Evolutionary conservation across 2,888 invertebrate species (phyloP), one percentile per base, ranked within the genome.

Genomic region (Tribolium freemani): DNA sequence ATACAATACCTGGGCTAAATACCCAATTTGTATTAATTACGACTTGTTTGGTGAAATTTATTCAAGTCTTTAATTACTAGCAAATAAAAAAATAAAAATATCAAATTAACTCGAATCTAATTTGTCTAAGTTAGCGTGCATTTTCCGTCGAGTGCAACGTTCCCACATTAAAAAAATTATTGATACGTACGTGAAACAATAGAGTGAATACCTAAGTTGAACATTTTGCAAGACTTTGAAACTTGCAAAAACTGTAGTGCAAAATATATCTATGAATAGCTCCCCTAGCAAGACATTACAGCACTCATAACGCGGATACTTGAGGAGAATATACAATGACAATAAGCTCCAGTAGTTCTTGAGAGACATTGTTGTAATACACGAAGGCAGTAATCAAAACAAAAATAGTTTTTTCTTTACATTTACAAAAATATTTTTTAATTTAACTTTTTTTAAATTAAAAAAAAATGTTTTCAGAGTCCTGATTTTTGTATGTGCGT

Each of bases 271-370:
- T 31, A 51, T 38, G 16, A 30, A 63, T 16, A 51, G 50, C 31
- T 51, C 50, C 63, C 63, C 11, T 16, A 30, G 11, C 16, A 63
- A 63, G 38, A 26, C 38, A 50, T 51, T 63, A 31, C 50, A 30
- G 31, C 6, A 51, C 31, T 63, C 63, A 63, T 63, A 63, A 63
- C 51, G 50, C 8, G 16, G 50, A 63, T 63, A 63, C 50, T 38
- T 13, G 51, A 13, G 50, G 31, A 8, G 50, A 63, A 51, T 63
- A 31, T 31, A 63, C 50, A 63, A 63, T 61, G 60, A 46, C 9
- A 46, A 11, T 60, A 50, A 46, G 30, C 50, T 38, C 6, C 8
- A 31, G 16, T 13, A 11, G 30, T 48, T 61, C 48, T 50, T 60
- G 26, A 10, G 30, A 48, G 13, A 38, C 38, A 8, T 38, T n/a